Evolutionary conservation across 2,888 invertebrate species (phyloP), one percentile per base, ranked within the genome.

Genomic region (Hylaea fasciaria): DNA sequence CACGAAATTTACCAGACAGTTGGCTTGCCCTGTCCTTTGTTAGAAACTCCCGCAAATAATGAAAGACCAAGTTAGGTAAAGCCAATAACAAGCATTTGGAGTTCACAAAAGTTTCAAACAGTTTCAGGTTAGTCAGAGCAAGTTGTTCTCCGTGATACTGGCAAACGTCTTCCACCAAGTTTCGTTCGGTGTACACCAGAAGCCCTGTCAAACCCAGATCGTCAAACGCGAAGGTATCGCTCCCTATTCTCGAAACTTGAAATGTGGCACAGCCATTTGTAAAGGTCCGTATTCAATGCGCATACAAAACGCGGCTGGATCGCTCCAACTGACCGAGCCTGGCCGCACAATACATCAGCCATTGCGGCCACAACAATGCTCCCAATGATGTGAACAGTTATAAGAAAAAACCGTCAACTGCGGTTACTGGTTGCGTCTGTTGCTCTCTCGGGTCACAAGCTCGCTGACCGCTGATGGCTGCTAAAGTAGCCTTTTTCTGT

Each of bases 351-450:
- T 56, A 51, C 61, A 60, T 50, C 54, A 51, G 51, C 61, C 56
- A 61, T 60, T 51, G 61, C 61, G 61, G 61, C 56, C 61, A 61
- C 54, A 49, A 59, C 60, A 61, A 61, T 61, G 61, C 41, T 61
- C 61, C 37, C 61, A 56, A 60, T 55, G 48, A 54, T 51, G 56
- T 47, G 46, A 56, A 61, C 61, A 56, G 61, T 61, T 61, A 61
- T 29, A 39, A 61, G 61, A 56, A 61, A n/a, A 56, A 56, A 47
- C 56, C 12, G 43, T 43, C 53, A 44, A 43, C 22, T 14, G 48
- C 13, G 53, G 45, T 45, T 28, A n/a, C 29, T 22, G 53, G 45
- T 45, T 28, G 9, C 29, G 52, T 44, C 13, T 37, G 37, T 7
- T 32, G 32, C 7, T 32, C 32, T 40, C 40, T 14, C 35, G 17